A percentile compares a stretch with the other conserved stretches of the same genome.
phyloP scores from a whole-genome alignment of 1,140 invertebrate genomes.

The Hylyphantes graminicola region DNA sequence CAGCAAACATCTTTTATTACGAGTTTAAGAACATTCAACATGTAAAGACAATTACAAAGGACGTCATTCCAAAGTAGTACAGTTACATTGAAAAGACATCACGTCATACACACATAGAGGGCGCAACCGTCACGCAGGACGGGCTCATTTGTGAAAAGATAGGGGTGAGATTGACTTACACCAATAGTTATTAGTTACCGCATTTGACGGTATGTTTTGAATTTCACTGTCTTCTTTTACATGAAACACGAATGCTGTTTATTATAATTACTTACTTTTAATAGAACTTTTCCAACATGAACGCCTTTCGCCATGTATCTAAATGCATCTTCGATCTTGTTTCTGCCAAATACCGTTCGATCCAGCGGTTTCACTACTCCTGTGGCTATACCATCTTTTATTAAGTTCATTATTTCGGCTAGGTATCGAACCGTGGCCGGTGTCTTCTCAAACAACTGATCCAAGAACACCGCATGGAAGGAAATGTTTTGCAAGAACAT shows the following conservation, averaged over 20 bases:
- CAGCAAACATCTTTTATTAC: no score
- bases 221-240: not conserved
- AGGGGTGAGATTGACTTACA: no score
- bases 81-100: no score
- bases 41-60: no score
- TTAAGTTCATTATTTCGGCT: slow-evolving; percentile 77
- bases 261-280: slow-evolving; percentile 72
- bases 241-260: not conserved
- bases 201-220: no score
- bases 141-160: no score
- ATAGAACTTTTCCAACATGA: slow-evolving; percentile 73
- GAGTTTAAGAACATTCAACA: no score
- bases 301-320: slow-evolving; percentile 72
- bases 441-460: slow-evolving; percentile 83
- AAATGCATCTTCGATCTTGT: slow-evolving; percentile 72
- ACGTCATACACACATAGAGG: no score
- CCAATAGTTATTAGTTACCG: not conserved
- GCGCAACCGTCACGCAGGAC: no score
- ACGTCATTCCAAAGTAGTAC: no score
- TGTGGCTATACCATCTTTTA: slow-evolving; percentile 82
- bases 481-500: slow-evolving; percentile 94
- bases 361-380: slow-evolving; percentile 88
- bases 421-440: slow-evolving; percentile 63
- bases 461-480: slow-evolving; percentile 95
- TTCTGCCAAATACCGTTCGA: slow-evolving; percentile 73